phyloP scores from a whole-genome alignment of 2,888 invertebrate genomes.

The Rotaria magnacalcarata region DNA sequence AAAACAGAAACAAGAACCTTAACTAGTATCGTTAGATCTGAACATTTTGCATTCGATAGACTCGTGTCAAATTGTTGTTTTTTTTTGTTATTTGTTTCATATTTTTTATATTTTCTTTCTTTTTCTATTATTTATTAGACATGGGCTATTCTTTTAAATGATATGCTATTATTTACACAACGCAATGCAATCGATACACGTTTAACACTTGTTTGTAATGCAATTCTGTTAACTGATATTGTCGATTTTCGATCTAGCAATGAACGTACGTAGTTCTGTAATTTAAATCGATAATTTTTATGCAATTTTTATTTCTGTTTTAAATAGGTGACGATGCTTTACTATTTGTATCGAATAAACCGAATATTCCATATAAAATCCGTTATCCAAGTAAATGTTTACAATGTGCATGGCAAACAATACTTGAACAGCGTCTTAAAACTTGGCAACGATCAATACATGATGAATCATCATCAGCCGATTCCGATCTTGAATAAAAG shows the following conservation, averaged over 20 bases:
- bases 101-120: background rate
- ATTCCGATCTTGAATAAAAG: background rate
- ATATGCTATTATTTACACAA: background rate
- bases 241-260: slow-evolving; percentile 9
- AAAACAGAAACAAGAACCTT: no score
- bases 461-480: background rate
- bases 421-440: slow-evolving; percentile 19
- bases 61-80: no score
- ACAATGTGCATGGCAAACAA: slow-evolving; percentile 14
- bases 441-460: slow-evolving; percentile 1
- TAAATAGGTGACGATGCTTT: background rate
- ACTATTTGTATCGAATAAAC: background rate
- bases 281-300: background rate
- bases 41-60: no score
- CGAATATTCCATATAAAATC: background rate
- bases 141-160: background rate
- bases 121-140: background rate
- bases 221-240: background rate
- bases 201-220: background rate
- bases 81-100: no score
- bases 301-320: background rate
- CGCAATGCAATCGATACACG: background rate
- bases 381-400: slow-evolving; percentile 34
- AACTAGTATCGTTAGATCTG: no score
- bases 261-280: background rate